A percentile compares a stretch with the other conserved stretches of the same genome.
Conservation (phyloP, 2,888 invertebrate genomes). For the Ophraella communa region DNA sequence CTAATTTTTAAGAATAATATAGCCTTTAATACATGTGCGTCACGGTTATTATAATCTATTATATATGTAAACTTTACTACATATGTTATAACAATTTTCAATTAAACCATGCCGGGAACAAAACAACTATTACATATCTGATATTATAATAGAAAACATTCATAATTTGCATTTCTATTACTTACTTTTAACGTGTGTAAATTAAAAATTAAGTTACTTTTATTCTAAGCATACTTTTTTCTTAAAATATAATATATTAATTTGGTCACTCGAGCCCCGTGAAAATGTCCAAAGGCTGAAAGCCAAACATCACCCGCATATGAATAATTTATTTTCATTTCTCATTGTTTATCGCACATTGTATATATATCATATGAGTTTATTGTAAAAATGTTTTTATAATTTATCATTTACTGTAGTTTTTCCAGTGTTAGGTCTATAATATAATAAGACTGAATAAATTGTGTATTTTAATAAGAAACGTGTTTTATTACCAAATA, state of each 20-base stretch:
- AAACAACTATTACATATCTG: too few relatives aligned
- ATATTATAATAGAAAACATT: too few relatives aligned
- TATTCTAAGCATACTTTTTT: not conserved
- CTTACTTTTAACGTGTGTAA: too few relatives aligned
- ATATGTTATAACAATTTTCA: too few relatives aligned
- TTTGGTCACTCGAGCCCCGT: not conserved
- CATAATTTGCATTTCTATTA: too few relatives aligned
- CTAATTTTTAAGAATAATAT: not conserved
- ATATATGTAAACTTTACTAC: too few relatives aligned
- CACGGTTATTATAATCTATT: too few relatives aligned
- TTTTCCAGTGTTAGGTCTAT: conserved; percentile 53
- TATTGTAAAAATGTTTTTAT: conserved; percentile 55
- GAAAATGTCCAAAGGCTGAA: not conserved
- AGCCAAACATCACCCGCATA: conserved; percentile 44
- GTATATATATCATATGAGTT: conserved; percentile 54
- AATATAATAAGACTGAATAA: conserved; percentile 59
- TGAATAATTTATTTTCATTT: conserved; percentile 44
- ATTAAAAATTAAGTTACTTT: too few relatives aligned
- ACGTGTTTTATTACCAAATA: conserved; percentile 40
- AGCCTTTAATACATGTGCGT: not conserved
- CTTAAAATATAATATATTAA: not conserved
- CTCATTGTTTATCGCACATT: conserved; percentile 46
- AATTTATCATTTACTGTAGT: conserved; percentile 50
- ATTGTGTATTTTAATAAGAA: conserved; percentile 51
- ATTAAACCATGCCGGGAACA: not conserved